Conservation (phyloP, 1,140 invertebrate genomes). For the Pissodes strobi region DNA sequence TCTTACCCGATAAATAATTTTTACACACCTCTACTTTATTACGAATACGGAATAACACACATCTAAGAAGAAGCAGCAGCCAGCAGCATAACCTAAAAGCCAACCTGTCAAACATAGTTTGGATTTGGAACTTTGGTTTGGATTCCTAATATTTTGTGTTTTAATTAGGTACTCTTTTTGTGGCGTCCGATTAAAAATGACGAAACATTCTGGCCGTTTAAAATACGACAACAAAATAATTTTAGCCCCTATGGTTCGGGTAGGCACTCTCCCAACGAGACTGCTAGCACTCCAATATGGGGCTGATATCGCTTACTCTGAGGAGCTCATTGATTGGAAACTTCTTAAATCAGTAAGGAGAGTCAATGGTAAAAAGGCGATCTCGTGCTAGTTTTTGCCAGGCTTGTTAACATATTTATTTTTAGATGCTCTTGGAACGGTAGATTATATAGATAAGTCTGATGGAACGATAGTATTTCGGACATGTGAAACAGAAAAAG, state of each 20-base stretch:
- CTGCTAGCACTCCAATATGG: constrained; percentile 94
- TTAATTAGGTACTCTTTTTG: too few species aligned
- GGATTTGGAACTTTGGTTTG: too few species aligned
- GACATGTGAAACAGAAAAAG: constrained; percentile 82
- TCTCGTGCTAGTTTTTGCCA: constrained; percentile 57
- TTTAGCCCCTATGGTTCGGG: constrained; percentile 96
- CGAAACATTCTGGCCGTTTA: constrained; percentile 8
- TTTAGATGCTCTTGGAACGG: constrained; percentile 84
- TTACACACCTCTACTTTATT: too few species aligned
- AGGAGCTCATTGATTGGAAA: constrained; percentile 97
- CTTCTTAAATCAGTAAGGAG: constrained; percentile 79
- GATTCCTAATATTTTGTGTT: too few species aligned
- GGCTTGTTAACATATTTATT: constrained; percentile 38
- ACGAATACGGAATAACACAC: too few species aligned
- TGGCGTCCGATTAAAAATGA: too few species aligned
- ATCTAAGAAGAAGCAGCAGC: too few species aligned
- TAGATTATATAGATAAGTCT: constrained; percentile 89
- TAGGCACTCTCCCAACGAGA: constrained; percentile 91
- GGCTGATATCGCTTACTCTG: constrained; percentile 96
- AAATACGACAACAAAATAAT: constrained; percentile 73
- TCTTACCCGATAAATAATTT: too few species aligned
- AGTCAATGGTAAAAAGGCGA: constrained; percentile 77
- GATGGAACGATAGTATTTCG: constrained; percentile 92
- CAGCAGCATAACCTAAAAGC: too few species aligned
- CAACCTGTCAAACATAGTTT: too few species aligned